Base-by-base conservation (phyloP, 2,888 invertebrate genomes). In the Cryptophagus acutangulus region DNA sequence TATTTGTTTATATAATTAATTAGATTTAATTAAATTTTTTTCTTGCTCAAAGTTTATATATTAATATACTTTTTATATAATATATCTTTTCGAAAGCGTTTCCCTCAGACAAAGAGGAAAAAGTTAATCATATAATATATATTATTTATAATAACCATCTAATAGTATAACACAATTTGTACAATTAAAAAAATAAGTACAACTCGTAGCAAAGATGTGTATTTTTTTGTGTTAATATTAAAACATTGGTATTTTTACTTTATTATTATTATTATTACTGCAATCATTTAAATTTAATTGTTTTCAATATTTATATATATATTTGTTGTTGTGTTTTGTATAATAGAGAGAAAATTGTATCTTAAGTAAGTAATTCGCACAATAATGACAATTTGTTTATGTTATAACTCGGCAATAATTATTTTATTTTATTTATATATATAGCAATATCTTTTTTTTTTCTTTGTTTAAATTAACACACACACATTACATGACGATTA, bases 141-240 rank as follows among this genome's bases (percentile, higher is more conserved):
- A n/a, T n/a, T n/a, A n/a, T n/a, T n/a, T n/a, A n/a, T n/a, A n/a
- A n/a, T n/a, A n/a, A n/a, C n/a, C 60, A 58, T 55, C 53, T 58
- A 62, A 62, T 61, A 56, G 52, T 59, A 62, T 76, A 75, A 75
- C 76, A 77, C 77, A 78, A 78, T 79, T 79, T 79, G 79, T 79
- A 79, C 77, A 76, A 76, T 78, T 74, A 75, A 78, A 55, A 60
- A 60, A 66, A 77, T 78, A 78, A 79, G 77, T 78, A 78, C 78
- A 78, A 77, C 74, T 78, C 75, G 76, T 78, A 77, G 76, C 77
- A 77, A 77, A 76, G 75, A 76, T 75, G 75, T 76, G 61, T 63
- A 52, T n/a, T n/a, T n/a, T n/a, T n/a, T n/a, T n/a, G n/a, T 62
- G 58, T 63, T 58, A 63, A 59, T 61, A 53, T 57, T 52, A 51